A percentile compares a stretch with the other conserved stretches of the same genome.
Evolutionary conservation across 2,797 vertebrate genomes (phyloP).

Genomic region (Tauraco hartlaubi): DNA sequence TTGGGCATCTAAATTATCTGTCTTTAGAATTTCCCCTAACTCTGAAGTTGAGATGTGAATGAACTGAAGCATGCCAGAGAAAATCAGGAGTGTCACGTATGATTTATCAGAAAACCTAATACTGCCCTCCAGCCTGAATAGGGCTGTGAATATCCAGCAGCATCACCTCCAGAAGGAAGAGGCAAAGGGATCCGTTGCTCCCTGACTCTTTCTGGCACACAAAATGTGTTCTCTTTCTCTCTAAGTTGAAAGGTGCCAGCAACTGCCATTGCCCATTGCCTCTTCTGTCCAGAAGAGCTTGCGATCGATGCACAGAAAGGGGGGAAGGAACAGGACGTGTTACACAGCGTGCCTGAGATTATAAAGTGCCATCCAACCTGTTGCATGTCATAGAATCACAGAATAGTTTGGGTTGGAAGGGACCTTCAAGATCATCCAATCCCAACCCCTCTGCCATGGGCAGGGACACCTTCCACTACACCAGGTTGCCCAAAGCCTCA

Average conservation of each 20-base stretch:
- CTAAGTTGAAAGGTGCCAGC: not conserved
- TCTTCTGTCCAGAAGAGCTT: not conserved
- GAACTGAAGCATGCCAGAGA: not conserved
- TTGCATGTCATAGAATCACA: not conserved
- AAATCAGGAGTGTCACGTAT: not conserved
- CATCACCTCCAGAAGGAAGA: not conserved
- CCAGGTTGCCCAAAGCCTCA: too few relatives aligned
- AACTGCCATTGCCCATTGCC: not conserved
- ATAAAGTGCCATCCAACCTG: not conserved
- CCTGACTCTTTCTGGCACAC: not conserved
- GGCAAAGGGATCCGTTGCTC: not conserved
- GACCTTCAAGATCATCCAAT: too few relatives aligned
- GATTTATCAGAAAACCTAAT: not conserved
- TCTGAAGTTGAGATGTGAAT: not conserved
- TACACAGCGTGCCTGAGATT: too few relatives aligned
- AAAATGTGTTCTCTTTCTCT: not conserved
- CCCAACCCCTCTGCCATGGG: too few relatives aligned
- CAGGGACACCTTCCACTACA: too few relatives aligned
- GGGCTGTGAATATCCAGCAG: not conserved
- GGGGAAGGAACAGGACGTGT: not conserved
- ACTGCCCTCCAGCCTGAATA: not conserved
- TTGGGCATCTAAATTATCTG: not conserved
- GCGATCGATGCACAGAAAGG: rapidly evolving
- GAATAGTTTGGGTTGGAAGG: too few relatives aligned
- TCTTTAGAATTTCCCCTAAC: not conserved